A percentile compares a stretch with the other conserved stretches of the same genome.
Conservation (phyloP, 2,797 vertebrate species). For the Anniella stebbinsi region DNA sequence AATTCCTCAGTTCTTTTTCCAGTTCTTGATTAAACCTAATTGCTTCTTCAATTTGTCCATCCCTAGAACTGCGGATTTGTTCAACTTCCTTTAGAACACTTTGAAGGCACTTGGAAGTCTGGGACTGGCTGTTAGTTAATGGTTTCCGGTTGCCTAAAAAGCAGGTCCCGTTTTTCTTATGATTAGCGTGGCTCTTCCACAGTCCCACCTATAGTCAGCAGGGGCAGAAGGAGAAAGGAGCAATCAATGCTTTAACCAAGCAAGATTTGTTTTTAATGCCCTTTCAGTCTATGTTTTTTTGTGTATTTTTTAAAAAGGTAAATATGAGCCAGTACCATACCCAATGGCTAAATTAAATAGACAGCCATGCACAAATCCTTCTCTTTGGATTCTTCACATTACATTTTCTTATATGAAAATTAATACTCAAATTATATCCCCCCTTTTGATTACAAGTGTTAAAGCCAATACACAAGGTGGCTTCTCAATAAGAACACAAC, state of each 20-base stretch:
- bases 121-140: constrained; percentile 45
- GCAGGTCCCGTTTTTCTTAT: constrained; percentile 81
- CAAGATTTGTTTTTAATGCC: not conserved
- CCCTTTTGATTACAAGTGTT: not conserved
- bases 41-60: constrained; percentile 85
- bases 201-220: constrained; percentile 86
- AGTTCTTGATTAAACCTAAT: constrained; percentile 83
- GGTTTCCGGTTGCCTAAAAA: constrained; percentile 71
- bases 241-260: constrained; percentile 23
- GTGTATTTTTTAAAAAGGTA: not conserved
- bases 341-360: not conserved
- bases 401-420: not conserved
- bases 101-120: constrained; percentile 78
- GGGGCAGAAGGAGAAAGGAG: constrained; percentile 39
- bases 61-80: constrained; percentile 81
- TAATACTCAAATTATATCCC: not conserved
- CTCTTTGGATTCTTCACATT: not conserved
- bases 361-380: not conserved
- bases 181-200: constrained; percentile 88
- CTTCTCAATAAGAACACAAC: not conserved
- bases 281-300: not conserved
- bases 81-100: constrained; percentile 85
- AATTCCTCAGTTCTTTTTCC: constrained; percentile 86
- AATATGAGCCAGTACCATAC: not conserved
- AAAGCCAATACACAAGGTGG: not conserved